Evolutionary conservation across 2,797 vertebrate genomes (phyloP), one percentile per base, ranked within the genome.

Genomic region (Percopsis omiscomaycus): DNA sequence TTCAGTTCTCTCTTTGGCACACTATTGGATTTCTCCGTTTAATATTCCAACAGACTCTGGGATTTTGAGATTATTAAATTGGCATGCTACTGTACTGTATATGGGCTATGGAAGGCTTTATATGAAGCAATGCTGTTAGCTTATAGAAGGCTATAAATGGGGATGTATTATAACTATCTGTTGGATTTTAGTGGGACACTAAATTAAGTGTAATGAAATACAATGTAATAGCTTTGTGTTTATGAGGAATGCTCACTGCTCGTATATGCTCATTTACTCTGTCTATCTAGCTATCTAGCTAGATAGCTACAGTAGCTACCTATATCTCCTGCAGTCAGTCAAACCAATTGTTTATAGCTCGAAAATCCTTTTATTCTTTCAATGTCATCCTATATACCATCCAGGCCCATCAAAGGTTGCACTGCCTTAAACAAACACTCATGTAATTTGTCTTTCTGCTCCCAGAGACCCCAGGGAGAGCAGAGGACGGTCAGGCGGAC

Each of bases 391-490:
- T 49, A 46, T 3, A 5, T 69, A 42, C 49, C 62, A 62, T 52
- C 10, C 15, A 10, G 9, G 47, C n/a, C 3, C 2, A 12, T 29
- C 32, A 37, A 37, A 28, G 42, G 54, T 55, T 56, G 32, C 61
- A 62, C 32, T 29, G 73, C 61, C 65, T 29, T 13, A 49, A 66
- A 80, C 68, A 75, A 60, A 71, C 68, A 64, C 73, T 84, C 28
- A 78, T 77, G 44, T 61, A 46, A 55, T 83, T 83, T 86, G 60
- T 84, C 66, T 83, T 60, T 68, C 56, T 87, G 53, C 65, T 51
- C 66, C 37, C 66, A 99, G 97, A 99, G 84, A 89, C 94, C 71
- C 96, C 96, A 0, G 91, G 92, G 70, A 96, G 91, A 74, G 80
- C 73, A n/a, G 95, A 98, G 69, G 95, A 94, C 63, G 85, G 81